phyloP scores from a whole-genome alignment of 2,113 vertebrate species.

The Dasyprocta punctata region DNA sequence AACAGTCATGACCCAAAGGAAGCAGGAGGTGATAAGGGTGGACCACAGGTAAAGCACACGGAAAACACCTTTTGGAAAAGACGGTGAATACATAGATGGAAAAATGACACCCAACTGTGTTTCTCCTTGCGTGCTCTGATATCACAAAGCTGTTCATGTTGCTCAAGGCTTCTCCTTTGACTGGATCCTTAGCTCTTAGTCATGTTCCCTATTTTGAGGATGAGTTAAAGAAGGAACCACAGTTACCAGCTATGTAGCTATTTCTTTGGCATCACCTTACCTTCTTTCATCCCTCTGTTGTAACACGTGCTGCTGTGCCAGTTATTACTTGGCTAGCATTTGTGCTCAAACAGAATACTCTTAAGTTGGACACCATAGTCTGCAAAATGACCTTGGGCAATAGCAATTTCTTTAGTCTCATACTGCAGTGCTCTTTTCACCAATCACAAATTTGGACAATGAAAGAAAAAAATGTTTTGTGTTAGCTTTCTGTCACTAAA shows the following conservation, averaged over 20 bases:
- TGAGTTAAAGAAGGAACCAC: neutral
- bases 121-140: neutral
- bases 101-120: neutral
- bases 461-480: neutral
- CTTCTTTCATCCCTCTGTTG: neutral
- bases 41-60: neutral
- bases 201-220: neutral
- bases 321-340: constrained; percentile 28
- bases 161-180: neutral
- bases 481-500: neutral
- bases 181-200: neutral
- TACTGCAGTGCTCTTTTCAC: neutral
- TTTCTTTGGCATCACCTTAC: neutral
- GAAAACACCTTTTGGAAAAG: neutral
- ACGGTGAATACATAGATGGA: neutral
- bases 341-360: neutral
- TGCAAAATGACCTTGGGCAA: neutral
- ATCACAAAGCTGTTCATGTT: neutral
- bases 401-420: neutral
- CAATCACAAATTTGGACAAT: neutral
- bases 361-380: neutral
- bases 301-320: neutral
- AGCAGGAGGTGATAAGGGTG: neutral
- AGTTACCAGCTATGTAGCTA: neutral
- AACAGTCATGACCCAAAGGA: neutral